These are phyloP conservation scores for Pachyrhynchus sulphureomaculatus DNA, from an alignment of 1,140 invertebrate genomes.

Conservation along the genomic window DNA sequence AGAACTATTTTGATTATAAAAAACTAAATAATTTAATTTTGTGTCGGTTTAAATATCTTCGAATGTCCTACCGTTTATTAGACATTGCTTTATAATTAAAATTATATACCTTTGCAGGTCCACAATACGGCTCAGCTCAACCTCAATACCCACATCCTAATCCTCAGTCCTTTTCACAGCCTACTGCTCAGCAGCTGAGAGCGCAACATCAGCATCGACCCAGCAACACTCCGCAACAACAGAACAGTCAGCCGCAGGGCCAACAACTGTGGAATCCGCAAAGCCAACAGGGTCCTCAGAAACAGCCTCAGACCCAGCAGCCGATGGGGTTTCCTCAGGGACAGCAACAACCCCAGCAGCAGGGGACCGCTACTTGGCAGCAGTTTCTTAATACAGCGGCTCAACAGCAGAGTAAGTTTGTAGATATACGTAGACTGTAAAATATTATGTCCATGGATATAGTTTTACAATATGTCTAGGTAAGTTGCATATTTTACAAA, in stretches of 20 bases:
- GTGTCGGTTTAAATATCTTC: no score
- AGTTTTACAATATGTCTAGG: no score
- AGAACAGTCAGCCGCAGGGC: conserved; percentile 34
- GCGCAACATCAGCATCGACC: conserved; percentile 47
- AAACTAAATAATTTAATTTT: no score
- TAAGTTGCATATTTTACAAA: background rate
- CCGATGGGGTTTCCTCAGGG: conserved; percentile 12
- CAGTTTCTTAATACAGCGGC: conserved; percentile 35
- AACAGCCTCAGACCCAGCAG: conserved; percentile 18
- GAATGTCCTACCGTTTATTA: no score
- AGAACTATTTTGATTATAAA: no score
- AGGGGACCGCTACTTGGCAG: conserved; percentile 37
- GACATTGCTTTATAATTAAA: no score
- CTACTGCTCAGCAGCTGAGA: conserved; percentile 45
- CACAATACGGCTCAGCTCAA: conserved; percentile 31
- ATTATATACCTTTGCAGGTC: conserved; percentile 8
- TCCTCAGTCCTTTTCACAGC: conserved; percentile 20
- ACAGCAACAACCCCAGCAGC: conserved; percentile 37
- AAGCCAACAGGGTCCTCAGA: conserved; percentile 7
- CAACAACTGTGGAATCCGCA: conserved; percentile 33
- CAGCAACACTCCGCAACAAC: conserved; percentile 13
- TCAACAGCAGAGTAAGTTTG: conserved; percentile 29
- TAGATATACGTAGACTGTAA: no score
- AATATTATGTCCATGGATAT: no score
- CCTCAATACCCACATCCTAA: conserved; percentile 26